Evolutionary conservation across 2,888 invertebrate species (phyloP).

Genomic region (Sarcophaga caerulescens): DNA sequence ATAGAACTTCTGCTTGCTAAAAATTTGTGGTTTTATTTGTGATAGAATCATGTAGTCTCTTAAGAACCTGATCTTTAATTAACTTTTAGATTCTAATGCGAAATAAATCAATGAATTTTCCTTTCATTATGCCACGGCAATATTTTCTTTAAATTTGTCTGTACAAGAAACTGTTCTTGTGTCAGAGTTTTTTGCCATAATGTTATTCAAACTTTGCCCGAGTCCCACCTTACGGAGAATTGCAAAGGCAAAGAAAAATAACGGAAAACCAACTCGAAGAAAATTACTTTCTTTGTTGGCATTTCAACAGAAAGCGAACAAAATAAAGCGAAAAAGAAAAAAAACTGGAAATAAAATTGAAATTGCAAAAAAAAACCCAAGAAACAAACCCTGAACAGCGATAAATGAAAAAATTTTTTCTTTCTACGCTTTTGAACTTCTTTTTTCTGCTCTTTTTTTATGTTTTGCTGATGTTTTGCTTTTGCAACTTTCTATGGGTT

Average conservation of each 20-base stretch:
- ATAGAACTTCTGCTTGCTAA: too few species aligned
- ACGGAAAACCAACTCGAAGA: slow-evolving; percentile 6
- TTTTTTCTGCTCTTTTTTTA: background rate
- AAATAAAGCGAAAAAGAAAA: background rate
- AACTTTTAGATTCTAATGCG: background rate
- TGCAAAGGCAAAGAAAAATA: background rate
- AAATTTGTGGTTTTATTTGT: too few species aligned
- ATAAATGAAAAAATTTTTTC: slow-evolving; percentile 1
- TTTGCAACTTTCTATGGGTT: slow-evolving; percentile 16
- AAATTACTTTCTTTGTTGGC: slow-evolving; percentile 49
- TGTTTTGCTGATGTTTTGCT: slow-evolving; percentile 16
- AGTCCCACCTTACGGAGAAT: background rate
- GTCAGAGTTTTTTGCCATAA: background rate
- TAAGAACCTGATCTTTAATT: too few species aligned
- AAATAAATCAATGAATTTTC: slow-evolving; percentile 4
- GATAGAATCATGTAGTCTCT: too few species aligned
- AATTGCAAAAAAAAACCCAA: background rate
- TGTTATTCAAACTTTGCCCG: background rate
- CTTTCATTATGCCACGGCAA: background rate
- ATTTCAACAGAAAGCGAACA: background rate
- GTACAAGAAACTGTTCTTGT: background rate
- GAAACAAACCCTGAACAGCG: background rate
- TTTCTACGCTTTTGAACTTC: too few species aligned
- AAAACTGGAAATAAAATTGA: slow-evolving; percentile 7
- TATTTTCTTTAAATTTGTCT: slow-evolving; percentile 5